phyloP scores from a whole-genome alignment of 1,140 invertebrate species.

The Cotesia chilonis region DNA sequence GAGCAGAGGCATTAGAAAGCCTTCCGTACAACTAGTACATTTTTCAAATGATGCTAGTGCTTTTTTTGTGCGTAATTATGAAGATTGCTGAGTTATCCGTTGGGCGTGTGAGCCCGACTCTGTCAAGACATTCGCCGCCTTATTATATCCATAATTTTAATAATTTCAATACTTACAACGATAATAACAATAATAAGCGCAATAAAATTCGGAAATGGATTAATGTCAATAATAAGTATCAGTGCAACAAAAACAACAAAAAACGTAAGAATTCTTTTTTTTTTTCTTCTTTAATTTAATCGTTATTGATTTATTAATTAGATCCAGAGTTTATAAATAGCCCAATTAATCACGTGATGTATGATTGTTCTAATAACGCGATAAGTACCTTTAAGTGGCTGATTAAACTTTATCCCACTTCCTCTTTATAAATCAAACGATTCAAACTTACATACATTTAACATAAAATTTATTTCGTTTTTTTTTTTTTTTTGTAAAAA shows the following conservation, averaged over 20 bases:
- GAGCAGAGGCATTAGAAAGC: slow-evolving; percentile 11
- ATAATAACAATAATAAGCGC: slow-evolving; percentile 47
- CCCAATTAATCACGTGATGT: not conserved
- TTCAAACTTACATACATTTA: not conserved
- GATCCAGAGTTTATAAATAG: not conserved
- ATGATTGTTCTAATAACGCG: not conserved
- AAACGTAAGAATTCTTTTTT: slow-evolving; percentile 49
- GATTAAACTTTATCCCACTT: slow-evolving; percentile 20
- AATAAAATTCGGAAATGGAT: too few species aligned
- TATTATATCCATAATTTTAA: slow-evolving; percentile 38
- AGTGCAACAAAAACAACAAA: slow-evolving; percentile 42
- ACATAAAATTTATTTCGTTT: too few species aligned
- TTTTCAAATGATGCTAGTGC: slow-evolving; percentile 58
- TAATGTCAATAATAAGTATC: slow-evolving; percentile 39
- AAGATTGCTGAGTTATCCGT: slow-evolving; percentile 65
- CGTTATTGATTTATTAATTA: not conserved
- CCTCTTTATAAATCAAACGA: not conserved
- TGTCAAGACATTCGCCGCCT: slow-evolving; percentile 42
- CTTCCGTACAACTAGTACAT: slow-evolving; percentile 23
- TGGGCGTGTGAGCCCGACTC: slow-evolving; percentile 50
- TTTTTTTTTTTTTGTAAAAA: too few species aligned
- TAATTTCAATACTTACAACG: slow-evolving; percentile 42
- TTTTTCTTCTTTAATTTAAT: not conserved
- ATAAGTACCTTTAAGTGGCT: slow-evolving; percentile 25
- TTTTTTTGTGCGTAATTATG: slow-evolving; percentile 65